Evolutionary conservation across 2,888 invertebrate species (phyloP).

Genomic region (Aporophyla nigra): DNA sequence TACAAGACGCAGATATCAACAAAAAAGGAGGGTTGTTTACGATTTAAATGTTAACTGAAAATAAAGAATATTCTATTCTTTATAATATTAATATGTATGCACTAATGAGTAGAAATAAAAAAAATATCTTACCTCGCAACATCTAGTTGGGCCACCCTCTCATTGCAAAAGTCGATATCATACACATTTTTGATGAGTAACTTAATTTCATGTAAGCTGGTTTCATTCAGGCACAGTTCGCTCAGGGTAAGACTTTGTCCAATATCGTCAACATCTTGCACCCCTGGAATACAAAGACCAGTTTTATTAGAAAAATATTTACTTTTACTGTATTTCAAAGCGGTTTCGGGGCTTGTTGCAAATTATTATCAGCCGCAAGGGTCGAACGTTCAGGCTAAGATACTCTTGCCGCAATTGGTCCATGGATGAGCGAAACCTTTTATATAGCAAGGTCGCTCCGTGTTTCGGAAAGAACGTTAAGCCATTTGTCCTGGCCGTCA

Average conservation of each 20-base stretch:
- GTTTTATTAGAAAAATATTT: constrained; percentile 17
- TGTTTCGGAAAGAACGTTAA: too few relatives aligned
- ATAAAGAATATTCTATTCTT: background rate
- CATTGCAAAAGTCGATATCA: constrained; percentile 59
- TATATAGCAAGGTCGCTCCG: too few relatives aligned
- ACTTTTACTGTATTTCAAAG: background rate
- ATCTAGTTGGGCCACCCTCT: constrained; percentile 61
- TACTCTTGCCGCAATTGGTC: too few relatives aligned
- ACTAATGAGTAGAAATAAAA: background rate
- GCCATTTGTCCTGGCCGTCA: too few relatives aligned
- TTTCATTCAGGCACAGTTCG: constrained; percentile 66
- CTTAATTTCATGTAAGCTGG: constrained; percentile 70
- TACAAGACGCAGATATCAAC: background rate
- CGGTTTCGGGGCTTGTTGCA: too few relatives aligned
- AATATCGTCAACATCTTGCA: constrained; percentile 50
- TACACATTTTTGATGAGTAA: constrained; percentile 66
- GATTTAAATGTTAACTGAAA: background rate
- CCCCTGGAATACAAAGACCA: constrained; percentile 26
- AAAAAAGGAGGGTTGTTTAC: background rate
- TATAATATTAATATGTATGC: background rate
- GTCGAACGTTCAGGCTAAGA: too few relatives aligned
- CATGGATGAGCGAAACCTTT: too few relatives aligned
- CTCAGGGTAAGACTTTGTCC: constrained; percentile 21
- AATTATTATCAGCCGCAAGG: too few relatives aligned
- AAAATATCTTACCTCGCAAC: constrained; percentile 66